Evolutionary conservation across 2,888 invertebrate species (phyloP), one percentile per base, ranked within the genome.

Genomic region (Plusia festucae): DNA sequence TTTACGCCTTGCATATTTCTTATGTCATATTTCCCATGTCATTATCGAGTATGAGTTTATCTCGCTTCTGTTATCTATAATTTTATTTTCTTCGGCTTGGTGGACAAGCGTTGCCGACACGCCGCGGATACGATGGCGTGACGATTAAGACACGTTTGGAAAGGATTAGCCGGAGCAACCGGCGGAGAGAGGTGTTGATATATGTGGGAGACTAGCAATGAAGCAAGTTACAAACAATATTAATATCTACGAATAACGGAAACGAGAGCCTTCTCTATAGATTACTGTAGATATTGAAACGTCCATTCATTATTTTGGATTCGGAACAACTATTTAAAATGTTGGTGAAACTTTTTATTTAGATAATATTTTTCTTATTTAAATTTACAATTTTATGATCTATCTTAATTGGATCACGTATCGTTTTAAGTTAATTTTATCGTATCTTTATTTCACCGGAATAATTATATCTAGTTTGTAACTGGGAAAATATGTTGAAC

Each of bases 11-110:
- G 51, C 51, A 60, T 15, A 6, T 30, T 30, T 34, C 34, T 34
- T 2, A 2, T 15, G 4, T 13, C 15, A 0, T 34, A 3, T n/a
- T n/a, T n/a, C n/a, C n/a, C 15, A 9, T 11, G 30, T 34, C 3
- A 4, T 53, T 51, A 13, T 15, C 22, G 52, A 62, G 54, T 30
- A 20, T 20, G 9, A 30, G 63, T 60, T 51, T 20, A 30, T 46
- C 4, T 20, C 3, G 53, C 6, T 22, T 7, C 44, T 32, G 52
- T 9, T 51, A 18, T 32, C 15, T 15, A 1, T 15, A 11, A 40
- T 53, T 57, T 57, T 49, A 40, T 53, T 57, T 57, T 49, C 49
- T 15, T 11, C 13, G 27, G 16, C 18, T 27, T 24, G 9, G 22
- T 13, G 40, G 40, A 18, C 46, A 46, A 8, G 46, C 18, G 46